Conservation (phyloP, 1,140 invertebrate species). For the Palaemon carinicauda region DNA sequence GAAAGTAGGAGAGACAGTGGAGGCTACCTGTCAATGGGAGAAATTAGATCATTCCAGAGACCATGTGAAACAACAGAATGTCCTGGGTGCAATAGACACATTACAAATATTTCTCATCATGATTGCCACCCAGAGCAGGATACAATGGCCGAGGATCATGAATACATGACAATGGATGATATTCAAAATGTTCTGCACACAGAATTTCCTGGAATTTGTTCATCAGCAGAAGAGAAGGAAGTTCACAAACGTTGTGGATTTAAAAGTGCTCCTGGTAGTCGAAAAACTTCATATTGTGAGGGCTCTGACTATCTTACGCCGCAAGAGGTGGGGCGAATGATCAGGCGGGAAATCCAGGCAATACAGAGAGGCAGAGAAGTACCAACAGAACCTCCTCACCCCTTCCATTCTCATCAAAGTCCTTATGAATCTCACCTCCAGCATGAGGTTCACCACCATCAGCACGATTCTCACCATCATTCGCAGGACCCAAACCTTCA, state of each 20-base stretch:
- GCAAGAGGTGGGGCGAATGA: constrained; percentile 57
- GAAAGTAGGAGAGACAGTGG: constrained; percentile 46
- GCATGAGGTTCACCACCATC: not conserved
- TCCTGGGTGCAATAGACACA: constrained; percentile 4
- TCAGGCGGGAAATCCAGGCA: constrained; percentile 48
- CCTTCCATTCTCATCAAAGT: not conserved
- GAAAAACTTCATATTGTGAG: constrained; percentile 57
- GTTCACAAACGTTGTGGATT: constrained; percentile 35
- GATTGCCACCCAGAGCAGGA: constrained; percentile 37
- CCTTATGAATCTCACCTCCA: not conserved
- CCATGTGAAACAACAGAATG: constrained; percentile 31
- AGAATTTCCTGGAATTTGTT: constrained; percentile 56
- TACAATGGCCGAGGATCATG: constrained; percentile 41
- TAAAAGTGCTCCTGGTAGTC: constrained; percentile 53
- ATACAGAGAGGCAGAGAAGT: not conserved
- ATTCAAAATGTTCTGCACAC: constrained; percentile 54
- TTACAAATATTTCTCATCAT: not conserved
- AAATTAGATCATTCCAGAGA: constrained; percentile 38
- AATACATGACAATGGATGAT: constrained; percentile 59
- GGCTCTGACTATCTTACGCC: constrained; percentile 58
- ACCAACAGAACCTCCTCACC: not conserved
- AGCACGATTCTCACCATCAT: not conserved
- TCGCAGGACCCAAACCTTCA: not conserved
- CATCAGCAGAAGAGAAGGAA: constrained; percentile 43
- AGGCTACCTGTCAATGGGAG: constrained; percentile 51